Evolutionary conservation across 2,113 vertebrate species (phyloP), one percentile per base, ranked within the genome.

Genomic region (Spea bombifrons): DNA sequence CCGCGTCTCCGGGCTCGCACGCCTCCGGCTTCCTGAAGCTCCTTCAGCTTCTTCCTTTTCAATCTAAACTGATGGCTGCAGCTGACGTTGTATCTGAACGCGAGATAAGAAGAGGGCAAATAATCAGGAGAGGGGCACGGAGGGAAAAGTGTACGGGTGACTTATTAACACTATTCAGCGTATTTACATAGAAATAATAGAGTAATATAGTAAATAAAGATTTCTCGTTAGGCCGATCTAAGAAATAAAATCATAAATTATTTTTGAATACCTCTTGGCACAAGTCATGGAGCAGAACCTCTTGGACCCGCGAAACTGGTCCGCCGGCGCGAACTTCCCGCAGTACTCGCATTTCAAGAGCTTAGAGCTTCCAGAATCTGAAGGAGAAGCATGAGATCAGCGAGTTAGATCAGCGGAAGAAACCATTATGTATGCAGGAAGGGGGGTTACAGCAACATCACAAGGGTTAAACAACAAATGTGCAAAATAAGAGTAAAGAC

Each of bases 271-370:
- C 97, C 97, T 98, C 90, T 99, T 99, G 50, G 97, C 96, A 57
- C 97, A 99, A 5, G 96, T 95, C 88, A 98, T 95, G 73, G 97
- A 96, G 84, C 97, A 99, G 87, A 99, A 99, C 74, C 97, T 93
- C 90, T 98, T 99, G 53, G 97, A 97, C 75, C 97, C 95, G 50
- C 94, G 94, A 81, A 99, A 99, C 85, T 97, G 95, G 74, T 86
- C 93, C 73, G 95, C 95, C 5, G 96, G 95, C 12, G 96, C 96
- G 0, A 96, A 93, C 78, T 93, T 96, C 73, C 93, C 94, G 84
- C 97, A 99, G 87, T 97, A 99, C 83, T 99, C 97, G 53, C 97
- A 99, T 84, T 98, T 98, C 73, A 98, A 85, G 84, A 97, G 92
- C 89, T 88, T 88, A 0, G 84, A 81, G 75, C 89, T 91, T 59